Conservation (phyloP, 1,140 invertebrate genomes). For the Homalodisca vitripennis region DNA sequence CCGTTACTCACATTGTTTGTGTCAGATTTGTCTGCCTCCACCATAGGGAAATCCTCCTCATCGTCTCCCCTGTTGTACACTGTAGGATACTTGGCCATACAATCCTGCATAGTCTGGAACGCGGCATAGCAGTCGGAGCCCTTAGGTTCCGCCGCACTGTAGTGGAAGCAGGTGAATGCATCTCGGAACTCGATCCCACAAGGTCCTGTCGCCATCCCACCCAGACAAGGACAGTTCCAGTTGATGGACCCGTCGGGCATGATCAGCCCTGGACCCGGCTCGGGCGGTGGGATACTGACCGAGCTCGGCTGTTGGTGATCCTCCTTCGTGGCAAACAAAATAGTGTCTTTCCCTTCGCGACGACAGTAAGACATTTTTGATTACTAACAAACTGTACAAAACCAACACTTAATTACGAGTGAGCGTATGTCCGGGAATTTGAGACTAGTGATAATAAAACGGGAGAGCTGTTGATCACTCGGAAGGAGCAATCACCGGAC, state of each 20-base stretch:
- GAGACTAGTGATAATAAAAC: conserved; percentile 47
- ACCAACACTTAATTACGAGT: conserved; percentile 38
- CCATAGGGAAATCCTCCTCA: conserved; percentile 47
- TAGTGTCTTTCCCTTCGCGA: conserved; percentile 72
- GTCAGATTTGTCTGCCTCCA: conserved; percentile 35
- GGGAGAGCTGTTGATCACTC: conserved; percentile 54
- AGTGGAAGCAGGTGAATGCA: conserved; percentile 95
- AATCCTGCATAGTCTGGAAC: conserved; percentile 90
- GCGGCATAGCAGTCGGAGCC: conserved; percentile 81
- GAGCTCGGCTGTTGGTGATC: conserved; percentile 71
- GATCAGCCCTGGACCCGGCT: conserved; percentile 76
- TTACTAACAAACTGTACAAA: not conserved
- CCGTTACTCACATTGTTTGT: not conserved
- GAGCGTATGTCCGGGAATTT: conserved; percentile 47
- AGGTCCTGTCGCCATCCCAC: conserved; percentile 93
- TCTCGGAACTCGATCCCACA: conserved; percentile 91
- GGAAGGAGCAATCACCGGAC: conserved; percentile 57
- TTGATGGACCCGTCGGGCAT: conserved; percentile 89
- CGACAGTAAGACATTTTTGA: conserved; percentile 49
- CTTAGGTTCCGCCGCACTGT: conserved; percentile 63
- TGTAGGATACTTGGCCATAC: conserved; percentile 86
- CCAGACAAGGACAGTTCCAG: conserved; percentile 95
- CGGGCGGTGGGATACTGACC: conserved; percentile 68
- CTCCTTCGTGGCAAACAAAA: conserved; percentile 81
- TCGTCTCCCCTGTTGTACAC: conserved; percentile 69